Conservation (phyloP, 2,888 invertebrate genomes). For the Andrena praecox region DNA sequence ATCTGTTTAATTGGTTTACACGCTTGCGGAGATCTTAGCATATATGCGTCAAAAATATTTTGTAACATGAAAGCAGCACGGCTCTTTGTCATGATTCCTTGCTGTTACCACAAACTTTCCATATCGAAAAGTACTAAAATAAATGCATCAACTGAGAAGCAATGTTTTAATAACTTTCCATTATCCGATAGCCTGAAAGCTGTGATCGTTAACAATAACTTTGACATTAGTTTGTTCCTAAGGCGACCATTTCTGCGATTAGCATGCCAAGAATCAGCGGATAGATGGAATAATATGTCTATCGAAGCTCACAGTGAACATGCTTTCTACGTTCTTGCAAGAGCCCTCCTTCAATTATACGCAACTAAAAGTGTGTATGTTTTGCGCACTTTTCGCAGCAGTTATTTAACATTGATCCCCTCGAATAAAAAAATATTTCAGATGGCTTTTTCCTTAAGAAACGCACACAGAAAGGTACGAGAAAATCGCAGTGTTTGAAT, state of each 20-base stretch:
- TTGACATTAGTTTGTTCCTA: conserved; percentile 85
- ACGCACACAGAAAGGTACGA: conserved; percentile 78
- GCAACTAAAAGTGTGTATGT: conserved; percentile 86
- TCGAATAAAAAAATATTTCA: conserved; percentile 56
- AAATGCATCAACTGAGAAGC: conserved; percentile 53
- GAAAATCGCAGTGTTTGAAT: conserved; percentile 79
- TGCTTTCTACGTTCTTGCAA: conserved; percentile 80
- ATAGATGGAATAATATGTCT: conserved; percentile 86
- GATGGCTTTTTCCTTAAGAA: conserved; percentile 77
- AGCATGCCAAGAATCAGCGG: conserved; percentile 89
- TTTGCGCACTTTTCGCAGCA: not conserved
- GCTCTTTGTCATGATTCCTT: conserved; percentile 90
- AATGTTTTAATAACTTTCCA: conserved; percentile 89
- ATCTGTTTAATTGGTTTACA: conserved; percentile 89
- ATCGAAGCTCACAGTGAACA: conserved; percentile 84
- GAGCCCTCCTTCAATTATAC: conserved; percentile 89
- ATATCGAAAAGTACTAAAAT: conserved; percentile 62
- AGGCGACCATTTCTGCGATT: conserved; percentile 89
- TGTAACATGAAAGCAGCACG: conserved; percentile 86
- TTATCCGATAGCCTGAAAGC: conserved; percentile 86
- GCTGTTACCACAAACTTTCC: conserved; percentile 92
- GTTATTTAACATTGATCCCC: conserved; percentile 10
- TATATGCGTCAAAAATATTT: conserved; percentile 89
- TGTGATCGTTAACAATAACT: conserved; percentile 78
- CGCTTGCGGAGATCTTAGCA: conserved; percentile 92